Evolutionary conservation across 2,888 invertebrate species (phyloP).

Genomic region (Dicranocentrus wangi): DNA sequence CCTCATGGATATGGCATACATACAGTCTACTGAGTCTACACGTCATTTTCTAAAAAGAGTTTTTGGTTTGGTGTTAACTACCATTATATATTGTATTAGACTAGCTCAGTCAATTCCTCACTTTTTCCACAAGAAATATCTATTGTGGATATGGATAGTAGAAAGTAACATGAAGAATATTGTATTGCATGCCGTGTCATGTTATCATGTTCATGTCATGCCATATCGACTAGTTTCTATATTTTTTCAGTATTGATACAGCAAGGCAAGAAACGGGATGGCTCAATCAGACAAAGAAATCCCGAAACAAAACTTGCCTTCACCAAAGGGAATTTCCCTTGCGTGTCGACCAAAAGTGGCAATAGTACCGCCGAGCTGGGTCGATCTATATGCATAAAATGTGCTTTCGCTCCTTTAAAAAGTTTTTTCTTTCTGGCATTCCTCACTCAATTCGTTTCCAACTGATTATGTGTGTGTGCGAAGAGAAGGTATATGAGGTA

Average conservation of each 20-base stretch:
- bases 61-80: slow-evolving; percentile 33
- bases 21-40: not conserved
- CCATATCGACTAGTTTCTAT: slow-evolving; percentile 27
- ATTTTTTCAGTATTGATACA: slow-evolving; percentile 2
- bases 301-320: slow-evolving; percentile 36
- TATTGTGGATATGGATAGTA: slow-evolving; percentile 47
- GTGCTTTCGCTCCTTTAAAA: not conserved
- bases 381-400: slow-evolving; percentile 47
- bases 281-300: slow-evolving; percentile 51
- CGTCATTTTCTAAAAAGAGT: slow-evolving; percentile 1
- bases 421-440: slow-evolving; percentile 27
- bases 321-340: slow-evolving; percentile 48
- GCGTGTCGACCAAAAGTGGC: slow-evolving; percentile 53
- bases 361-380: slow-evolving; percentile 27
- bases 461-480: slow-evolving; percentile 47
- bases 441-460: slow-evolving; percentile 23
- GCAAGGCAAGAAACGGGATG: not conserved
- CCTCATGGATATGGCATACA: slow-evolving; percentile 16
- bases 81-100: slow-evolving; percentile 18
- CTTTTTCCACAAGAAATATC: slow-evolving; percentile 19
- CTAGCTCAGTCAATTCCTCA: slow-evolving; percentile 6
- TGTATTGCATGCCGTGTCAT: slow-evolving; percentile 54
- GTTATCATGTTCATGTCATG: too few species aligned
- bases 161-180: slow-evolving; percentile 14
- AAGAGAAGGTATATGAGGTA: slow-evolving; percentile 21